Base-by-base conservation (phyloP, 2,797 vertebrate genomes). In the Selene dorsalis region DNA sequence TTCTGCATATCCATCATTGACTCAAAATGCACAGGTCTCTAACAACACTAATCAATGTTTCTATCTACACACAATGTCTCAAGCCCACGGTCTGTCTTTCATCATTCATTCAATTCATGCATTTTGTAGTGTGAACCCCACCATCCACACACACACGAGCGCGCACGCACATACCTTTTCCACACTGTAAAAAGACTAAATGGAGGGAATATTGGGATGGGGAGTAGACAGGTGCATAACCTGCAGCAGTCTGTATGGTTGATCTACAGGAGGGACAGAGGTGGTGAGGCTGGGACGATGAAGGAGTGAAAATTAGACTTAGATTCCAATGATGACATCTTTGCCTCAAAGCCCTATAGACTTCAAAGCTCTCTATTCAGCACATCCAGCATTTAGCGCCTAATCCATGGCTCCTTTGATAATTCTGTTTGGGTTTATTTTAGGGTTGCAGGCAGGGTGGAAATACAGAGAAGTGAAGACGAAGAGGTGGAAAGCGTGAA, bases 341-440 rank as follows among this genome's bases (percentile, higher is more conserved):
- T 75, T 13, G 71, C 87, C 88, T 88, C 80, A 86, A 89, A 89
- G 87, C 89, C 86, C 85, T 58, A 80, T 52, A 90, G 82, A 91
- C 88, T 89, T 93, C 84, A 93, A 92, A 93, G 89, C 77, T 64
- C 85, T 77, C 82, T 41, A 77, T 86, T 91, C 87, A 83, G 85
- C 86, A 82, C 80, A 92, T 78, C 82, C 75, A 89, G 84, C 88
- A 73, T 94, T 91, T 91, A 90, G 72, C 47, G 47, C 73, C 87
- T 93, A 91, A 92, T 92, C 89, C 87, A 76, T 76, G 65, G 73
- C 83, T 88, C 75, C 82, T 89, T 91, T 91, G 88, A 92, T 91
- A 88, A 92, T 89, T 84, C 84, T 79, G 90, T 90, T 89, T 81
- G 90, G 91, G 85, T 92, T 91, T 89, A 89, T 92, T 90, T 91